These are phyloP conservation scores for Drosophila tripunctata DNA, from an alignment of 2,888 invertebrate species.

Conservation along the genomic window DNA sequence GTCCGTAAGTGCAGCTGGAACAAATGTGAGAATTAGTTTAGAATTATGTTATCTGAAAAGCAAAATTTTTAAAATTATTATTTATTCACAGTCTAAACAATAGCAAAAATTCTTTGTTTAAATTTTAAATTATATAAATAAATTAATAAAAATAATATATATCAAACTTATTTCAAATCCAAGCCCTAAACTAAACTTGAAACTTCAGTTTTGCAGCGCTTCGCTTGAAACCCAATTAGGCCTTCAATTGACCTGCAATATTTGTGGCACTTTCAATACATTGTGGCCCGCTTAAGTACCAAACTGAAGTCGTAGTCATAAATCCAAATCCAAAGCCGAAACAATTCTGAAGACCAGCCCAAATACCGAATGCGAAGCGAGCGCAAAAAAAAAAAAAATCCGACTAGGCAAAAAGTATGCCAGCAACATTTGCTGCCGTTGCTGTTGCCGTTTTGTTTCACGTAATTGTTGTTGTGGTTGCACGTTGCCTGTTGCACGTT, in stretches of 20 bases:
- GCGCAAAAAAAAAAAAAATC: conserved; percentile 34
- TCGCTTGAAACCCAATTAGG: conserved; percentile 10
- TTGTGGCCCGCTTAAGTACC: conserved; percentile 13
- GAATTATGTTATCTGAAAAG: no score
- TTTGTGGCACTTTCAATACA: conserved; percentile 29
- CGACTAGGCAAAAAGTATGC: conserved; percentile 49
- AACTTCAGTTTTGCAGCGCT: background rate
- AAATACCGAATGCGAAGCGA: conserved; percentile 15
- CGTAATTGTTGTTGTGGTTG: conserved; percentile 42
- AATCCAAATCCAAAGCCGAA: conserved; percentile 46
- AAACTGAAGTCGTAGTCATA: conserved; percentile 36
- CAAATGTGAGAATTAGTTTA: background rate
- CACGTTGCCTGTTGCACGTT: conserved; percentile 25
- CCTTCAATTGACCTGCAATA: conserved; percentile 22
- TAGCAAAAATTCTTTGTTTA: background rate
- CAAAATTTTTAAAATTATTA: no score
- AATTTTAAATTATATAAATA: no score
- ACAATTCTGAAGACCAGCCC: conserved; percentile 50
- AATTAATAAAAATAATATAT: background rate
- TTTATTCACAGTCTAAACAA: background rate
- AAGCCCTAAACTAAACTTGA: background rate
- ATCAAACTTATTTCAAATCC: background rate
- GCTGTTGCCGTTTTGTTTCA: conserved; percentile 15
- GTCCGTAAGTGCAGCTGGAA: background rate
- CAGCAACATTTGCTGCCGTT: conserved; percentile 28